Percentiles rank a stretch among this genome's conserved stretches.
These are phyloP conservation scores for Coleophora deauratella DNA, from an alignment of 2,888 invertebrate genomes.

Conservation along the genomic window DNA sequence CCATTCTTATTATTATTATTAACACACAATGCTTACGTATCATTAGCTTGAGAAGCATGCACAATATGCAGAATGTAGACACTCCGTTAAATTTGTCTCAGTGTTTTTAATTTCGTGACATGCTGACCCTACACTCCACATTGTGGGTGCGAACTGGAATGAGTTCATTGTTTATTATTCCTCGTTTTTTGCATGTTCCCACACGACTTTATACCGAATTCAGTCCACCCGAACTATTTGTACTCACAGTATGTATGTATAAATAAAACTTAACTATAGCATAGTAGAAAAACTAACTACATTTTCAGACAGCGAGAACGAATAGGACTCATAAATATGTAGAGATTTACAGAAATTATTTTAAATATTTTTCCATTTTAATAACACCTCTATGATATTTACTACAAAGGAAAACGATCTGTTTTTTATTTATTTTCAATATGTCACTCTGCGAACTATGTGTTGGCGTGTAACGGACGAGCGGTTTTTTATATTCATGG, in stretches of 20 bases:
- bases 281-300: not conserved
- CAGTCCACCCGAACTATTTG: not conserved
- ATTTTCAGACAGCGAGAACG: not conserved
- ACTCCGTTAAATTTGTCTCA: not conserved
- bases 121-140: conserved; percentile 29
- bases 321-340: not conserved
- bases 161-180: conserved; percentile 38
- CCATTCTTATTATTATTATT: too few relatives aligned
- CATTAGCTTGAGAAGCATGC: too few relatives aligned
- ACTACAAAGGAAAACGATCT: not conserved
- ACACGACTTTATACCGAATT: not conserved
- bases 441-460: too few relatives aligned
- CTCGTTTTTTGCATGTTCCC: conserved; percentile 25
- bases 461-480: too few relatives aligned
- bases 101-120: conserved; percentile 23
- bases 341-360: not conserved
- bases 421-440: too few relatives aligned
- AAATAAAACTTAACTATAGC: not conserved
- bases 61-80: too few relatives aligned
- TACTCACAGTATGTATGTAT: too few relatives aligned
- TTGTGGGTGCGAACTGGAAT: conserved; percentile 33
- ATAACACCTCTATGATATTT: not conserved
- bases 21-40: too few relatives aligned
- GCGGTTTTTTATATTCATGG: too few relatives aligned
- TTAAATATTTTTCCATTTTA: conserved; percentile 8